Conservation (phyloP, 2,113 vertebrate species). For the Ailuropoda melanoleuca region DNA sequence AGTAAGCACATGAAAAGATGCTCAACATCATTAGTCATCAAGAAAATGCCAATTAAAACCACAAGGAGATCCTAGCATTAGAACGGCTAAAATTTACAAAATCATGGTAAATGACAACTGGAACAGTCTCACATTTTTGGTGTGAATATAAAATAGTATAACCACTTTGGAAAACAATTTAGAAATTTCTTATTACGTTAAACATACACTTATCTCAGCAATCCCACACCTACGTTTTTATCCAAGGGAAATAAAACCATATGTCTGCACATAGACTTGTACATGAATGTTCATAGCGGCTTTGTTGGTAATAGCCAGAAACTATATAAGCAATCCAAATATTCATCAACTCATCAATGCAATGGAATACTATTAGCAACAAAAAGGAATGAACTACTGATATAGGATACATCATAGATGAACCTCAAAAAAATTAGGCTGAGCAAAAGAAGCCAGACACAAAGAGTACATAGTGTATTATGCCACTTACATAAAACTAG, state of each 20-base stretch:
- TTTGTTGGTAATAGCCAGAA: neutral
- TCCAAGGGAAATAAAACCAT: neutral
- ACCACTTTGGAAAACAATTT: neutral
- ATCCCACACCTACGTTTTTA: neutral
- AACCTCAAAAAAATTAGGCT: neutral
- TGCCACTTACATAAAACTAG: neutral
- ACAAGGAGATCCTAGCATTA: neutral
- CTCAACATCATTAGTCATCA: neutral
- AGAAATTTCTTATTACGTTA: neutral
- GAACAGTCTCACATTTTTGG: neutral
- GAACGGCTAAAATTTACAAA: neutral
- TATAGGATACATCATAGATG: neutral
- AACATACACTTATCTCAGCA: neutral
- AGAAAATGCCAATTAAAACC: neutral
- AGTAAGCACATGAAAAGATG: neutral
- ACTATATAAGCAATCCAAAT: neutral
- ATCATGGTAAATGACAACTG: neutral
- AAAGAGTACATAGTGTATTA: neutral
- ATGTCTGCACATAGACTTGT: neutral
- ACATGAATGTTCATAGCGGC: neutral
- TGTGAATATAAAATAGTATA: neutral
- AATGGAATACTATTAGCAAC: neutral
- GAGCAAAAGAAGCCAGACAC: neutral
- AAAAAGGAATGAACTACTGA: neutral
- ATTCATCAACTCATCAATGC: neutral